Conservation (phyloP, 2,797 vertebrate species). For the Sternotherus odoratus region DNA sequence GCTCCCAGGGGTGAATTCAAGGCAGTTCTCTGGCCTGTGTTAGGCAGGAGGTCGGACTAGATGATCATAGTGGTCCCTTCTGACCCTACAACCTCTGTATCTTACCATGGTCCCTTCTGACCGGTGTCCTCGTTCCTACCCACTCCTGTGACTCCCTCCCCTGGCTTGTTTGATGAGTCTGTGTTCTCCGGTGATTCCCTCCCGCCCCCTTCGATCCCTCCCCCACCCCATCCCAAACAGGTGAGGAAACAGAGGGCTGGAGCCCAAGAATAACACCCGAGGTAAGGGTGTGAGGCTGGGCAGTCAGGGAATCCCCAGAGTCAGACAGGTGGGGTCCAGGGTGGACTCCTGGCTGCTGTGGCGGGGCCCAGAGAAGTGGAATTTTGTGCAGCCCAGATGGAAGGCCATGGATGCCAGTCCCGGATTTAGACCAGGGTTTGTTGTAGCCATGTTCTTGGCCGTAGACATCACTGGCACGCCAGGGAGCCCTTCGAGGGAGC, state of each 20-base stretch:
- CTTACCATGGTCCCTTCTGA: no score
- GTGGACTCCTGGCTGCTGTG: background rate
- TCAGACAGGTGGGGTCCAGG: background rate
- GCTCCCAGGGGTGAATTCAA: no score
- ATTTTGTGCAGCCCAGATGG: background rate
- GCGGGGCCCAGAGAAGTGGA: background rate
- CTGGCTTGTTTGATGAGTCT: background rate
- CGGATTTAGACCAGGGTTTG: background rate
- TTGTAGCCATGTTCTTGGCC: background rate
- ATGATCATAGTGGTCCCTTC: no score
- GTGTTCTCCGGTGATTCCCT: background rate
- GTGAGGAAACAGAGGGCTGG: background rate
- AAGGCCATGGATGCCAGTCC: background rate
- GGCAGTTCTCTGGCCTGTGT: no score
- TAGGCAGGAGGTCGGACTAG: no score
- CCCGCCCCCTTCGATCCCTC: no score
- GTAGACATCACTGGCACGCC: background rate
- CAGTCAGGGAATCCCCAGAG: background rate
- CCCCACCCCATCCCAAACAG: background rate
- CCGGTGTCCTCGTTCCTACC: background rate
- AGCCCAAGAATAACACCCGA: background rate
- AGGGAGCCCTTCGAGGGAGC: background rate
- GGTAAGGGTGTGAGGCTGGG: background rate
- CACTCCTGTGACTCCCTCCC: background rate
- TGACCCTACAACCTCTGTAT: no score